Base-by-base conservation (phyloP, 1,140 invertebrate species). In the Aphis gossypii region DNA sequence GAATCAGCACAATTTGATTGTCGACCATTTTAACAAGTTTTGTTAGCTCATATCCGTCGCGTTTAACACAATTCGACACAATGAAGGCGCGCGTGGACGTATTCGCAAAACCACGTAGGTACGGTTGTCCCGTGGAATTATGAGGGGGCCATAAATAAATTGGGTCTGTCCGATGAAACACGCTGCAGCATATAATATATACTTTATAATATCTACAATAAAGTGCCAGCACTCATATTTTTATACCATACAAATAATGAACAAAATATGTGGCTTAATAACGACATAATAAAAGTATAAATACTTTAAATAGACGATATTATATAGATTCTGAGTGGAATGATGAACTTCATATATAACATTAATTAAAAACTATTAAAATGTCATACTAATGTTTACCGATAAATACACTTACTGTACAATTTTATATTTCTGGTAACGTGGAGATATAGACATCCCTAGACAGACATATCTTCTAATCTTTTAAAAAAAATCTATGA, bases 1-100 rank as follows among this genome's bases (percentile, higher is more conserved):
- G 87, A 38, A 89, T 51, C 51, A 38, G 38, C 88, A 21, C 9
- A 56, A 89, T 89, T 89, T 56, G 35, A 89, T 89, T 89, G 51
- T 89, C 51, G 35, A 89, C 48, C 88, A 56, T 89, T 89, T 25
- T 56, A 89, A 89, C 88, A 54, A 56, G 88, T 89, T 89, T 89
- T 41, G 88, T 89, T 89, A 89, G 87, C 87, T 89, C 48, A 89
- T 38, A 89, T 89, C 88, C 88, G 51, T 89, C 23, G 51, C 51
- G n/a, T 54, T 89, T 89, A 89, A 46, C 46, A 89, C 48, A 54
- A 89, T 54, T 89, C 87, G n/a, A 54, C 87, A 89, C 87, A 54
- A 89, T 89, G 87, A 86, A 86, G 84, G 41, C 2, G n/a, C 7
- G 48, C 87, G 87, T 54, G 46, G 48, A 54, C n/a, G n/a, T 87